phyloP scores from a whole-genome alignment of 2,113 vertebrate species.

The Neodon shergylaensis region DNA sequence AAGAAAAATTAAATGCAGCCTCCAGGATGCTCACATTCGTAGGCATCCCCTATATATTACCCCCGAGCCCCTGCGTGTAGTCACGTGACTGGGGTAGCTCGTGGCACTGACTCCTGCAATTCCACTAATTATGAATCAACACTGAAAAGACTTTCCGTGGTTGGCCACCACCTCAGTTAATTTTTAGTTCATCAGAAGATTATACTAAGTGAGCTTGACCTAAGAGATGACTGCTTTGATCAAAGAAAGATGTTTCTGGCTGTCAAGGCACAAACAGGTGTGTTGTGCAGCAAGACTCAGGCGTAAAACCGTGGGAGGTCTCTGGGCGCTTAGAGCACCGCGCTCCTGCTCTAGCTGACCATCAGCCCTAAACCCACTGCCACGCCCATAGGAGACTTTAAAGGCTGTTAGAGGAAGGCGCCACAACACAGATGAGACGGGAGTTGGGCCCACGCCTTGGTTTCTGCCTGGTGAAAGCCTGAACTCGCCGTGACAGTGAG shows the following conservation, averaged over 20 bases:
- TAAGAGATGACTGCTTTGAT: not conserved
- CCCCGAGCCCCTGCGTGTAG: not conserved
- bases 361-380: not conserved
- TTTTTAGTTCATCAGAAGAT: not conserved
- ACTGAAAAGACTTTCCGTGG: not conserved
- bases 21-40: not conserved
- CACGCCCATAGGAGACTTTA: not conserved
- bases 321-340: not conserved
- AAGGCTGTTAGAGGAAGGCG: not conserved
- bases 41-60: not conserved
- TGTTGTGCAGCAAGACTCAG: not conserved
- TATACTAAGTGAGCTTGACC: not conserved
- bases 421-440: not conserved
- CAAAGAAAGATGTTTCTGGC: not conserved
- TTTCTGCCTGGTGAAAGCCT: not conserved
- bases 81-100: not conserved
- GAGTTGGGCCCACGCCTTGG: not conserved
- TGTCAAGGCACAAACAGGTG: not conserved
- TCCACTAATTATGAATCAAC: not conserved
- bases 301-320: not conserved
- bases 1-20: not conserved
- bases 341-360: not conserved
- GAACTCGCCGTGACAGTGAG: not conserved
- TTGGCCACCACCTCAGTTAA: not conserved
- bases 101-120: not conserved